Evolutionary conservation across 2,888 invertebrate species (phyloP), one percentile per base, ranked within the genome.

Genomic region (Tenodera sinensis): DNA sequence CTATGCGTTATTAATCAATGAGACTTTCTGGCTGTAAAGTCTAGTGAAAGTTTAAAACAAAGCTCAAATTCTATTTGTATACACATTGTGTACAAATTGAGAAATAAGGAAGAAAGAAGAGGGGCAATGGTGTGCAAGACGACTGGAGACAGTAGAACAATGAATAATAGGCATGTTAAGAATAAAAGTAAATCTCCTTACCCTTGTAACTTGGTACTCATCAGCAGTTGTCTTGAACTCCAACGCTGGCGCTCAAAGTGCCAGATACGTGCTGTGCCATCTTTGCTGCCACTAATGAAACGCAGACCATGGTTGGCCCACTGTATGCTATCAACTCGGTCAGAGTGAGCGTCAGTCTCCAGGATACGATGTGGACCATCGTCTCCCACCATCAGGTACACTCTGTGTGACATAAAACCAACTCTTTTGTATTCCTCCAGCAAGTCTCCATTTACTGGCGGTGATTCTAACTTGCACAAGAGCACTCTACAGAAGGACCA

Each of bases 261-360:
- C 99, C 99, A 99, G 89, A 99, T 96, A 91, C 97, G 96, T 0
- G 99, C 99, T 2, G 97, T 97, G 28, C 99, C 99, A 94, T 99
- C 99, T 93, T 98, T 98, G 92, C 98, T 97, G 15, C 99, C 99
- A 28, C 98, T 98, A 90, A 99, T 96, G 93, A 99, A 99, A 90
- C 96, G 95, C 88, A 98, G 94, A 0, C 97, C 97, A 83, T 95
- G 94, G 93, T 98, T 98, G 83, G 98, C 97, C 98, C 99, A 99
- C 92, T 98, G 97, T 88, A 99, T 97, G 89, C 98, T 98, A 94
- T 99, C 99, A 42, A 99, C 99, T 1, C 98, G 96, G 93, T 99
- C 99, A 1, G 95, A 94, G 93, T 98, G 98, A n/a, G 96, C 96
- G 90, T 97, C 96, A 71, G 95, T 95, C 93, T 98, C 97, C 87